phyloP scores from a whole-genome alignment of 2,113 vertebrate genomes.

The Mobula hypostoma region DNA sequence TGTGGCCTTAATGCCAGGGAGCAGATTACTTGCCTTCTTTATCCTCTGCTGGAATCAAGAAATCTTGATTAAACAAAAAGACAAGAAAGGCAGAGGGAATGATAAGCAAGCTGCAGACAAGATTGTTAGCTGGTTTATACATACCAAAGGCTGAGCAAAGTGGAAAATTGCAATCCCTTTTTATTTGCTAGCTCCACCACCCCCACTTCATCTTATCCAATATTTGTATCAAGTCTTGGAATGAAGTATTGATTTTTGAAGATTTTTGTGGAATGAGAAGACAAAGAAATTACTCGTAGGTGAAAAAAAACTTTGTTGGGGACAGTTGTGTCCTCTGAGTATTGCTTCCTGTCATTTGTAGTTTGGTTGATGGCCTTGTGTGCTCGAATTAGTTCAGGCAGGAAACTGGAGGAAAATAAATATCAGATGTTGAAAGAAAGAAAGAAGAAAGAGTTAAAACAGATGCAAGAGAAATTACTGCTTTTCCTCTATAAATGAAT shows the following conservation, averaged over 20 bases:
- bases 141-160: constrained; percentile 43
- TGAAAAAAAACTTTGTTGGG: constrained; percentile 48
- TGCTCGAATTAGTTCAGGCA: constrained; percentile 34
- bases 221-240: constrained; percentile 43
- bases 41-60: constrained; percentile 32
- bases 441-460: neutral
- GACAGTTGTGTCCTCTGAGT: constrained; percentile 40
- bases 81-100: constrained; percentile 29
- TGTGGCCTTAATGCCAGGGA: constrained; percentile 34
- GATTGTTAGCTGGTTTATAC: constrained; percentile 47
- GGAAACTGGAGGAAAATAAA: constrained; percentile 38
- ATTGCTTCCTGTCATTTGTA: constrained; percentile 37
- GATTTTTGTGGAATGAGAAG: constrained; percentile 51
- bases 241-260: constrained; percentile 50
- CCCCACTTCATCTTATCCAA: constrained; percentile 43
- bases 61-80: constrained; percentile 34
- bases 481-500: neutral
- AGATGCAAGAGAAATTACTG: constrained; percentile 12
- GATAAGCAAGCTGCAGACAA: neutral
- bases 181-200: constrained; percentile 50
- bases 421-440: constrained; percentile 34
- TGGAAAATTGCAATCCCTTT: constrained; percentile 46
- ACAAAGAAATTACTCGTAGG: constrained; percentile 50
- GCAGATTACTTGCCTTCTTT: constrained; percentile 20
- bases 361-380: constrained; percentile 33